Conservation (phyloP, 1,140 invertebrate genomes). For the Aethina tumida region DNA sequence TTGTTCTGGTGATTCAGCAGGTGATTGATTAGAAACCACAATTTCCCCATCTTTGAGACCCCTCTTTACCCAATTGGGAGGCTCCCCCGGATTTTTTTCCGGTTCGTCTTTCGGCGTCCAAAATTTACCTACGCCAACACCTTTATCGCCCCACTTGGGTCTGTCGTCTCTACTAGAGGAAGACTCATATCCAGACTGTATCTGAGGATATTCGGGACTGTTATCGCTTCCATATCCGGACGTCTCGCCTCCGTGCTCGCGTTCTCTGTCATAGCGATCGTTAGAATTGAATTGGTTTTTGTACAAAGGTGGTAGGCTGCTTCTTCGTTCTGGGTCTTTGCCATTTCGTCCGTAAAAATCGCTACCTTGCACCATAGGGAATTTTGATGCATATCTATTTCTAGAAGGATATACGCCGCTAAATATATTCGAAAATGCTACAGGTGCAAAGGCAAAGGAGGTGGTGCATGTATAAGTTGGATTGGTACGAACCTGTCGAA, state of each 20-base stretch:
- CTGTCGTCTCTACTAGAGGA: conserved; percentile 47
- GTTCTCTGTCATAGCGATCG: conserved; percentile 18
- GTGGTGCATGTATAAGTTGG: no score
- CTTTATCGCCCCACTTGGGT: conserved; percentile 55
- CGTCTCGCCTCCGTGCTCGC: conserved; percentile 49
- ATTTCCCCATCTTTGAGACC: conserved; percentile 40
- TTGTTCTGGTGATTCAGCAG: conserved; percentile 34
- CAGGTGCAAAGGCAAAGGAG: no score
- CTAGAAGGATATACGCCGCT: no score
- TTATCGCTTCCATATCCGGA: conserved; percentile 64
- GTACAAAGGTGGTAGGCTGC: conserved; percentile 29
- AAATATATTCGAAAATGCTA: not conserved
- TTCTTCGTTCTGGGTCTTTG: conserved; percentile 9
- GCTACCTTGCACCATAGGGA: conserved; percentile 13
- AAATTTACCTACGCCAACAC: conserved; percentile 49
- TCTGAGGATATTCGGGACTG: conserved; percentile 33
- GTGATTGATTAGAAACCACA: conserved; percentile 30
- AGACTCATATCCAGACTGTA: conserved; percentile 13
- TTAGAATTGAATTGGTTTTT: conserved; percentile 30
- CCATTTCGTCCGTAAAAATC: conserved; percentile 6
- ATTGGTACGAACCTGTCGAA: conserved; percentile 17
- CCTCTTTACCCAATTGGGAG: conserved; percentile 54
- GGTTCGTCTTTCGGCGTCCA: conserved; percentile 49
- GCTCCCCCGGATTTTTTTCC: conserved; percentile 28
- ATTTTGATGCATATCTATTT: conserved; percentile 19